Percentiles rank a stretch among this genome's conserved stretches.
These are phyloP conservation scores for Noctua pronuba DNA, from an alignment of 2,888 invertebrate genomes.

Conservation along the genomic window DNA sequence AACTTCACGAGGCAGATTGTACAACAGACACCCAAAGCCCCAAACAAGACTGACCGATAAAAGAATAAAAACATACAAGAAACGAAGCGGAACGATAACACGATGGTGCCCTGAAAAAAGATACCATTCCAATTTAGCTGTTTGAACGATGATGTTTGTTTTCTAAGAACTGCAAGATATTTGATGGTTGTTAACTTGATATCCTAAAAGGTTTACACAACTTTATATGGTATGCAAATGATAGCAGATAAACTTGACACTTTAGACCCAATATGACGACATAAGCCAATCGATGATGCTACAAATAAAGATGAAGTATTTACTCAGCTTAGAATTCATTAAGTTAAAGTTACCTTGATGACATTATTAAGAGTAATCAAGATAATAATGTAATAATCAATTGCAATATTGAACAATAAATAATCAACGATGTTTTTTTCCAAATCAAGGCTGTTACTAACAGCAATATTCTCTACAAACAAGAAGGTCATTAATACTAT, in stretches of 20 bases:
- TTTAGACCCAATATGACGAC: not conserved
- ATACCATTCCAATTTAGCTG: conserved; percentile 48
- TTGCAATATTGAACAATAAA: not conserved
- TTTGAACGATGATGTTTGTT: conserved; percentile 30
- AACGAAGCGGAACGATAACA: conserved; percentile 54
- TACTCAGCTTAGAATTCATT: not conserved
- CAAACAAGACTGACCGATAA: conserved; percentile 49
- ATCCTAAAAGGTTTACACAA: conserved; percentile 26
- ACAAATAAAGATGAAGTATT: conserved; percentile 14
- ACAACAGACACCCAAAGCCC: not conserved
- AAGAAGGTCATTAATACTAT: conserved; percentile 33
- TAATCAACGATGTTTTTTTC: conserved; percentile 10
- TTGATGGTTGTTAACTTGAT: conserved; percentile 21
- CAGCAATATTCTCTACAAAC: conserved; percentile 21
- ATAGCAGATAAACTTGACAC: conserved; percentile 38
- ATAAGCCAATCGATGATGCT: not conserved
- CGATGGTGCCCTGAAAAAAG: conserved; percentile 40
- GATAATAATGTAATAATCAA: conserved; percentile 20
- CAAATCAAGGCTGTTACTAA: conserved; percentile 34
- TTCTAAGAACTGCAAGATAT: conserved; percentile 49
- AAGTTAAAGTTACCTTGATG: conserved; percentile 5
- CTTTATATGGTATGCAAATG: conserved; percentile 9
- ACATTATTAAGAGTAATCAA: not conserved
- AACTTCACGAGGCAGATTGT: not conserved
- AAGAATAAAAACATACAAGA: conserved; percentile 44